Conservation (phyloP, 2,888 invertebrate genomes). For the Eustalomyia histrio region DNA sequence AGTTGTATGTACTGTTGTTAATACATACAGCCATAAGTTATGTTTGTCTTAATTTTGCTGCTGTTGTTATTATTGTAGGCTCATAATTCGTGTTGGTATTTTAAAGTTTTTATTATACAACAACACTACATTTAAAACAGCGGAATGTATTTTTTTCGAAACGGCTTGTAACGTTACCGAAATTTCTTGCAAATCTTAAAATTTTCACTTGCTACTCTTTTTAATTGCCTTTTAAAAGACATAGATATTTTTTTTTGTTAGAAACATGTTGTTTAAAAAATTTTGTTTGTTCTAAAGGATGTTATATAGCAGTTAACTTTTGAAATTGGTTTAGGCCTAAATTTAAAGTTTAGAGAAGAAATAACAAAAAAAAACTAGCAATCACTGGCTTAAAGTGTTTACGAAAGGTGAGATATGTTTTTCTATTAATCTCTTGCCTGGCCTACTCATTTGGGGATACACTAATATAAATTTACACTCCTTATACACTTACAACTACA, state of each 20-base stretch:
- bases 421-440: conserved; percentile 19
- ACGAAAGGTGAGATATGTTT: conserved; percentile 7
- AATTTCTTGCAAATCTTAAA: too few species aligned
- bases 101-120: conserved; percentile 16
- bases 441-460: conserved; percentile 18
- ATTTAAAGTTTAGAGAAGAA: background rate
- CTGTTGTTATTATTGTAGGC: conserved; percentile 54
- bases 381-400: background rate
- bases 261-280: too few species aligned
- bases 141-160: background rate
- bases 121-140: too few species aligned
- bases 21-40: conserved; percentile 32
- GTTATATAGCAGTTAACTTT: too few species aligned
- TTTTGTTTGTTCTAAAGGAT: too few species aligned
- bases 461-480: conserved; percentile 3
- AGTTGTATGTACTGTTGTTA: background rate
- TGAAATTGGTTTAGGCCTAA: too few species aligned
- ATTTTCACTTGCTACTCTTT: too few species aligned
- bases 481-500: background rate
- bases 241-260: too few species aligned
- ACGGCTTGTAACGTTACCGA: too few species aligned
- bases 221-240: too few species aligned
- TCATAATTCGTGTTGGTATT: conserved; percentile 62
- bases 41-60: conserved; percentile 56
- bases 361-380: background rate